Evolutionary conservation across 2,888 invertebrate genomes (phyloP).

Genomic region (Scaptomyza reducta): DNA sequence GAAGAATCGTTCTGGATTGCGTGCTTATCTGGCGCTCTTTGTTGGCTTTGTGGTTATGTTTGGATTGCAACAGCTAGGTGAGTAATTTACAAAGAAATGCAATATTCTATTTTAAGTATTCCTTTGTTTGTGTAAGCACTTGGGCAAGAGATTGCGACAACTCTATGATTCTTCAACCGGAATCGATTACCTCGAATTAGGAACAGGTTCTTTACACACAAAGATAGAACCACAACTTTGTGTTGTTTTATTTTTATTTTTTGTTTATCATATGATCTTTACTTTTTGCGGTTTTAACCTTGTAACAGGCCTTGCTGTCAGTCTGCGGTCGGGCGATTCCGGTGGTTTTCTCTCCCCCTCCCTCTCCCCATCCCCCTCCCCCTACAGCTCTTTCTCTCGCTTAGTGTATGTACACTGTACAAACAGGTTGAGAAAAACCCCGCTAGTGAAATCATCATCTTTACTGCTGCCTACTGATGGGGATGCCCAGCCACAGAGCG

Average conservation of each 20-base stretch:
- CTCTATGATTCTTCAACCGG: conserved; percentile 57
- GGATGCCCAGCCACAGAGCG: conserved; percentile 12
- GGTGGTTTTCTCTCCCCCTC: conserved; percentile 6
- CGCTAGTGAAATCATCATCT: conserved; percentile 20
- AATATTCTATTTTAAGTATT: not conserved
- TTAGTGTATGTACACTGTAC: conserved; percentile 5
- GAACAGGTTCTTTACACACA: conserved; percentile 64
- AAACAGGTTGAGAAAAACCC: conserved; percentile 34
- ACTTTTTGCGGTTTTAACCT: conserved; percentile 55
- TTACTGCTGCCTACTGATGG: conserved; percentile 6
- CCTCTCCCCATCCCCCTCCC: not conserved
- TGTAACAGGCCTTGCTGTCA: conserved; percentile 56
- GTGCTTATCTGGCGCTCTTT: conserved; percentile 88
- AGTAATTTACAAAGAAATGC: conserved; percentile 50
- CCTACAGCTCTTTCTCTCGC: not conserved
- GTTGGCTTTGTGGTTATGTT: conserved; percentile 90
- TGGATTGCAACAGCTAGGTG: conserved; percentile 85
- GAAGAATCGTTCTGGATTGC: conserved; percentile 86
- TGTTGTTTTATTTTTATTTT: not conserved
- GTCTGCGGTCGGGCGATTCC: conserved; percentile 23
- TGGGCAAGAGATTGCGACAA: conserved; percentile 24
- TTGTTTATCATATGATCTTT: not conserved
- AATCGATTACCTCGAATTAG: conserved; percentile 52
- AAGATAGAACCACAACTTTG: conserved; percentile 17
- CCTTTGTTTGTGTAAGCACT: not conserved